These are phyloP conservation scores for Colletes collaris DNA, from an alignment of 2,888 invertebrate species.

Conservation along the genomic window DNA sequence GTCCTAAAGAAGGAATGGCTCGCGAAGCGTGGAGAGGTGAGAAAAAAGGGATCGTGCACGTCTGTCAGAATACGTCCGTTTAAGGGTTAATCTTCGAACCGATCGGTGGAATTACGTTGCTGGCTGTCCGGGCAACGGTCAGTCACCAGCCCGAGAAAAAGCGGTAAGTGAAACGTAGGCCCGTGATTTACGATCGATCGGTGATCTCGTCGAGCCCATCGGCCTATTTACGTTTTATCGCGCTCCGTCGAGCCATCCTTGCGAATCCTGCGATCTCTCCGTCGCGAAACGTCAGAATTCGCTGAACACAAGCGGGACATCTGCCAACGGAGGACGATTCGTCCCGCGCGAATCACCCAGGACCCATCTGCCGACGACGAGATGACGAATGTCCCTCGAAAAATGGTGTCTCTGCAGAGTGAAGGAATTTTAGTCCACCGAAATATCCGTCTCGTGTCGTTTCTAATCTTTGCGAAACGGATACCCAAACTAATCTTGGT, in stretches of 20 bases:
- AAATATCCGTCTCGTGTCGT: no score
- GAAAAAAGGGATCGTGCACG: slow-evolving; percentile 52
- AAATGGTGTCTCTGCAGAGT: slow-evolving; percentile 29
- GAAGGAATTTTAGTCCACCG: no score
- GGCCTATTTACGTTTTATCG: slow-evolving; percentile 51
- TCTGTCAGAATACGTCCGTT: slow-evolving; percentile 56
- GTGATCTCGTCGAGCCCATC: slow-evolving; percentile 22
- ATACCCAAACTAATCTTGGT: no score
- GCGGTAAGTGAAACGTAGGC: slow-evolving; percentile 46
- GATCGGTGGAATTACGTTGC: slow-evolving; percentile 52
- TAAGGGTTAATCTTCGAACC: slow-evolving; percentile 52
- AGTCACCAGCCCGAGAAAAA: slow-evolving; percentile 26
- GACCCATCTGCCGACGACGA: slow-evolving; percentile 73
- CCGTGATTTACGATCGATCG: slow-evolving; percentile 49
- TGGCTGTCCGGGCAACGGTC: slow-evolving; percentile 26
- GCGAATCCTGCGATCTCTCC: no score
- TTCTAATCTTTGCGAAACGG: no score
- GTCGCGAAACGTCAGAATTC: slow-evolving; percentile 29
- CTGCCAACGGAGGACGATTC: slow-evolving; percentile 64
- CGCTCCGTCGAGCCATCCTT: background rate
- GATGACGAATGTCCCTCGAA: slow-evolving; percentile 74
- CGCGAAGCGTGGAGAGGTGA: slow-evolving; percentile 34
- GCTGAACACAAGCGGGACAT: slow-evolving; percentile 66
- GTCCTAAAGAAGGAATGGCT: slow-evolving; percentile 48
- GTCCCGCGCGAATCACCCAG: slow-evolving; percentile 64